These are phyloP conservation scores for Microplitis demolitor DNA, from an alignment of 1,140 invertebrate species.

Conservation along the genomic window DNA sequence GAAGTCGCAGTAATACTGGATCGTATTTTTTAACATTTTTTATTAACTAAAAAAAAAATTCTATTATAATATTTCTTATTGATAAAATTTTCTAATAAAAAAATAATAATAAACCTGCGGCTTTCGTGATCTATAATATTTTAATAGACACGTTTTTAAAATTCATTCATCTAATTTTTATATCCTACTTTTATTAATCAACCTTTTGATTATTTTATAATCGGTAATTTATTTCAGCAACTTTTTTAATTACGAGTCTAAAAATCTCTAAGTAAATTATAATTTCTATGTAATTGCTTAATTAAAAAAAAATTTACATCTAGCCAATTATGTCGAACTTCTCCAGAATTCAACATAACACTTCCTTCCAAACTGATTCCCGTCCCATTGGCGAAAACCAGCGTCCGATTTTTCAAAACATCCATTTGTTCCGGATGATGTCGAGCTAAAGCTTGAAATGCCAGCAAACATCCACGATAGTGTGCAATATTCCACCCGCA, in stretches of 20 bases:
- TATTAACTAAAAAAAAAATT: constrained; percentile 67
- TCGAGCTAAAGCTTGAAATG: constrained; percentile 71
- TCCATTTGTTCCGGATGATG: constrained; percentile 74
- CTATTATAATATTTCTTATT: not conserved
- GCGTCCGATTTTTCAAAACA: constrained; percentile 70
- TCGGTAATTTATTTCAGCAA: too few species aligned
- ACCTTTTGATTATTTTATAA: too few species aligned
- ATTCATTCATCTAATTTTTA: too few species aligned
- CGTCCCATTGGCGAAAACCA: constrained; percentile 86
- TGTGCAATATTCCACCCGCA: constrained; percentile 88
- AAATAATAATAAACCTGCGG: not conserved
- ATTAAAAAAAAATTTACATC: constrained; percentile 67
- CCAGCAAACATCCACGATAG: constrained; percentile 81
- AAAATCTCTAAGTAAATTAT: not conserved
- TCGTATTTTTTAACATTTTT: constrained; percentile 82
- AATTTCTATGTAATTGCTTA: constrained; percentile 9
- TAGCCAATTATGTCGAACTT: constrained; percentile 89
- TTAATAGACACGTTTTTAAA: too few species aligned
- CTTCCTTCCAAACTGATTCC: constrained; percentile 87
- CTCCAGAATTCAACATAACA: constrained; percentile 86
- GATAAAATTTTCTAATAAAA: not conserved
- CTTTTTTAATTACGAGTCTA: too few species aligned
- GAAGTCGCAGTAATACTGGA: constrained; percentile 73
- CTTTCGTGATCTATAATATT: too few species aligned
- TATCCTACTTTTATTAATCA: too few species aligned